phyloP scores from a whole-genome alignment of 2,113 vertebrate genomes.

The Mesocricetus auratus region DNA sequence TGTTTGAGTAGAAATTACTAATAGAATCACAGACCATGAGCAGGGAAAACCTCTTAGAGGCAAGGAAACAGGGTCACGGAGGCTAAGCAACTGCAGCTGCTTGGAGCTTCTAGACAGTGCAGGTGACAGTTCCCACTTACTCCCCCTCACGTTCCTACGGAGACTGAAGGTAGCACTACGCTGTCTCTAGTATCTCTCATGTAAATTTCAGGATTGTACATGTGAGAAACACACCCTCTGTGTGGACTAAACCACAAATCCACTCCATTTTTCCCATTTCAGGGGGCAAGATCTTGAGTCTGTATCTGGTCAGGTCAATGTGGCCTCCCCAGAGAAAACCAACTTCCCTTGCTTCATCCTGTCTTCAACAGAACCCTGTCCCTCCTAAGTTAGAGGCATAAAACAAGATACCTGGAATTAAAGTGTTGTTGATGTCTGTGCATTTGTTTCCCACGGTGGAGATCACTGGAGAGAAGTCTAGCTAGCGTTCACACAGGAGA shows the following conservation, averaged over 20 bases:
- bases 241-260: neutral
- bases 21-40: neutral
- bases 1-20: constrained; percentile 5
- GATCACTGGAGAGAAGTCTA: neutral
- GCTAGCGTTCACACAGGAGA: neutral
- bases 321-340: neutral
- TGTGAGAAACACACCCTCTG: neutral
- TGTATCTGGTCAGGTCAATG: neutral
- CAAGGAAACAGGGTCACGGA: neutral
- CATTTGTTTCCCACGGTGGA: neutral
- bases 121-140: neutral
- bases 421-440: neutral
- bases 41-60: neutral
- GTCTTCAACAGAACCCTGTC: neutral
- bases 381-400: neutral
- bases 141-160: neutral
- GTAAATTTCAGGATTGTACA: neutral
- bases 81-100: neutral
- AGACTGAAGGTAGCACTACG: neutral
- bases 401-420: neutral
- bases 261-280: neutral
- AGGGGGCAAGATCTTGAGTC: neutral
- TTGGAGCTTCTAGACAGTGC: neutral
- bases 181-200: neutral
- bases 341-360: neutral